These are phyloP conservation scores for Hololepta plana DNA, from an alignment of 2,888 invertebrate species.

Conservation along the genomic window DNA sequence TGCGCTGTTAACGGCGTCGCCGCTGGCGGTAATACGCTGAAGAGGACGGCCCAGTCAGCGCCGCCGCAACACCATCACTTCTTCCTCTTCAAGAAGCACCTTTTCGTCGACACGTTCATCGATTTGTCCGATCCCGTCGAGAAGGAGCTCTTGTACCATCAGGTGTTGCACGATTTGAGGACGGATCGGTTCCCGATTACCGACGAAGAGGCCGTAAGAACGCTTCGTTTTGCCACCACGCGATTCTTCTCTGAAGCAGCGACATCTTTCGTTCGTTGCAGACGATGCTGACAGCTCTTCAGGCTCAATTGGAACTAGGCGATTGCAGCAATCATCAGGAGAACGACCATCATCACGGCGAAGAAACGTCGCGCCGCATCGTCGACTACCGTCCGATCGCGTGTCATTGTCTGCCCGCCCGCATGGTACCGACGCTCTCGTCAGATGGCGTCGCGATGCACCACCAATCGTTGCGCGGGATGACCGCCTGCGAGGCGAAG, in stretches of 20 bases:
- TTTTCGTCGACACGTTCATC: constrained; percentile 63
- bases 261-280: constrained; percentile 22
- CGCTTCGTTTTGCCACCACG: background rate
- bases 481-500: constrained; percentile 73
- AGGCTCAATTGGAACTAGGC: constrained; percentile 82
- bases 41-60: no score
- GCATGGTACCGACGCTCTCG: constrained; percentile 60
- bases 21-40: no score
- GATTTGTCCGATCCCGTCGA: constrained; percentile 74
- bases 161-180: constrained; percentile 75
- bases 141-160: constrained; percentile 85
- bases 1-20: constrained; percentile 5
- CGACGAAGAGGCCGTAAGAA: constrained; percentile 80
- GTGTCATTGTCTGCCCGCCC: constrained; percentile 64
- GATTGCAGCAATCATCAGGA: constrained; percentile 47
- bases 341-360: constrained; percentile 6
- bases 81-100: constrained; percentile 65
- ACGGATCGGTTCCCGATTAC: constrained; percentile 85
- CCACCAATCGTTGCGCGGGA: constrained; percentile 77
- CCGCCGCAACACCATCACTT: constrained; percentile 42
- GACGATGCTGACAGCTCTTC: constrained; percentile 87
- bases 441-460: constrained; percentile 77
- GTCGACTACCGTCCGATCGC: constrained; percentile 46
- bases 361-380: no score
- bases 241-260: background rate